These are phyloP conservation scores for Saguinus imperator DNA, from an alignment of 2,113 vertebrate genomes.

Conservation along the genomic window DNA sequence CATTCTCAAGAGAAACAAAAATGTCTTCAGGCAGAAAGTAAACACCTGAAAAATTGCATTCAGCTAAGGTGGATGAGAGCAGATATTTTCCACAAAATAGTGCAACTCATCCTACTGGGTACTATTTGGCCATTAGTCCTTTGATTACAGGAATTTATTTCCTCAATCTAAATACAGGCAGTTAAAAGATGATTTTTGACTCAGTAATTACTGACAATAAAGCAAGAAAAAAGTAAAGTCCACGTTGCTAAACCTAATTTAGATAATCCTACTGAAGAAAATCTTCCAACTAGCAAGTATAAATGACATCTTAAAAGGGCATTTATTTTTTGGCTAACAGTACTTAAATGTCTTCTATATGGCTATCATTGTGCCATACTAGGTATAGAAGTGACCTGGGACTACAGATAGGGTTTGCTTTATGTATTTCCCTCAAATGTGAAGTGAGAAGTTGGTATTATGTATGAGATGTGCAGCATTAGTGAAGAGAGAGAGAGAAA, in stretches of 20 bases:
- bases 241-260: background rate
- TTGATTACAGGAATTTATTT: background rate
- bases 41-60: background rate
- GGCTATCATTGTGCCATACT: background rate
- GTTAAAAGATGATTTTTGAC: background rate
- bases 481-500: background rate
- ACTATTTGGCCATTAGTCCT: background rate
- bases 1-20: background rate
- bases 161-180: background rate
- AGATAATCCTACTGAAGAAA: background rate
- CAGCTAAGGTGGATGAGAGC: background rate
- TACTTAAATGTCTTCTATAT: background rate
- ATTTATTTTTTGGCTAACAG: background rate
- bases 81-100: constrained; percentile 12
- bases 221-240: background rate
- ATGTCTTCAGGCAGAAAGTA: background rate
- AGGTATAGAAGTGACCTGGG: accelerated
- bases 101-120: background rate
- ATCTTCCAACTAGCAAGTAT: background rate
- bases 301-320: background rate
- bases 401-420: background rate
- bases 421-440: background rate
- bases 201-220: background rate
- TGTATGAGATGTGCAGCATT: background rate
- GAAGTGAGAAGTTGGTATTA: background rate